Base-by-base conservation (phyloP, 2,888 invertebrate genomes). In the Nasonovia ribisnigri region DNA sequence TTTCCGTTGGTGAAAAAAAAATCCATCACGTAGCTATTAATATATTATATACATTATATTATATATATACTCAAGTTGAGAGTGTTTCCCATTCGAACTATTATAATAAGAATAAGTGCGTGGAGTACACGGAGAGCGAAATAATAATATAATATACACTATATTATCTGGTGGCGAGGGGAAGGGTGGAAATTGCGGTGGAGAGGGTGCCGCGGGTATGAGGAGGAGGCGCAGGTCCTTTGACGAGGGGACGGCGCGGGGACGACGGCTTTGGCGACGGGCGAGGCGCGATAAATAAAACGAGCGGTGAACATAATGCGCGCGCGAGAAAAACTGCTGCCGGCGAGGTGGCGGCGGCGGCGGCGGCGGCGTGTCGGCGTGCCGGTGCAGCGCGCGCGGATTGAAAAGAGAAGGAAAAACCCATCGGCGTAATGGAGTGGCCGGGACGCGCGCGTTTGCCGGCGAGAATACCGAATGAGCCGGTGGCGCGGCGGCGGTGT, bases 401-500 rank as follows among this genome's bases (percentile, higher is more conserved):
- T 92, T 36, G 48, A 42, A 88, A 92, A 92, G 88, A 92, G 90
- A 60, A 36, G 24, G n/a, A 77, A 77, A 77, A 93, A 60, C 86
- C 86, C 93, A 60, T 90, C 36, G 89, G 84, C 93, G 93, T 93
- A 93, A 93, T 90, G 93, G 90, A 90, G 89, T 90, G 84, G 90
- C 90, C 89, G 89, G 88, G 92, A 57, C 86, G 46, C 77, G 77
- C 46, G 54, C 92, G 92, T 89, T 84, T 54, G 77, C 84, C 86
- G 48, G 26, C 60, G 86, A 48, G 93, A 93, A 93, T 93, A 93
- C 90, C 90, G 93, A 93, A 93, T 90, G 93, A 93, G 89, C 89
- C 89, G 84, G 1, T 13, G 16, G 1, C 26, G 36, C 0, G 42
- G 26, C 51, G 77, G 48, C 46, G 36, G 48, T 36, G n/a, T 10